Evolutionary conservation across 37 sponge, comb jelly and placozoan genomes (phyloP), one percentile per base, ranked within the genome.

Genomic region (Ianthella basta): DNA sequence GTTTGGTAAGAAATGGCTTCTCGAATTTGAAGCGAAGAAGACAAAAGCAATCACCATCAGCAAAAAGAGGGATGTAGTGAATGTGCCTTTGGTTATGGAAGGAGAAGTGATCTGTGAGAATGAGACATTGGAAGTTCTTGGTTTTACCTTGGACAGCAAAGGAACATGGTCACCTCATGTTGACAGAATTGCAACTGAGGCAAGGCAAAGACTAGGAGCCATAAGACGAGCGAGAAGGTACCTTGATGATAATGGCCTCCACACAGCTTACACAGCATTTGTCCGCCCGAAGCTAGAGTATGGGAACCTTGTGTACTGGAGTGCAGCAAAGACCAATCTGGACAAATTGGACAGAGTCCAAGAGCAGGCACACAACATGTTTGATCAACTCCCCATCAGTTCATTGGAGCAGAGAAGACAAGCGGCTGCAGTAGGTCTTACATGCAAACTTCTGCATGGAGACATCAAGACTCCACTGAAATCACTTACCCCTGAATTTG

Each of bases 21-120:
- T 61, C 3, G 64, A 61, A 10, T 27, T 61, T 61, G 29, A 61
- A 61, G 4, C 64, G 14, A 61, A 61, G 64, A 61, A 61, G 64
- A 61, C 64, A 61, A 61, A 61, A 61, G 64, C 64, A 61, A 61
- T 61, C 64, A 61, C 64, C 64, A 61, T 61, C 64, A 61, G 64
- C 64, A 61, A 61, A 61, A 61, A 57, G 59, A n/a, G n/a, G n/a
- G n/a, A n/a, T n/a, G n/a, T n/a, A n/a, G n/a, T n/a, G n/a, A n/a
- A n/a, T n/a, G n/a, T n/a, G 14, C 64, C 64, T 12, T 12, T 61
- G 64, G 64, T 61, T 29, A 61, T 61, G 64, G 14, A 61, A 13
- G 64, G 64, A 61, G 64, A 61, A 61, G 64, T 61, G 64, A 4
- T 61, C 14, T 61, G 4, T 13, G 64, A 61, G 64, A 10, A 27